Base-by-base conservation (phyloP, 2,113 vertebrate species). In the Grus americana region DNA sequence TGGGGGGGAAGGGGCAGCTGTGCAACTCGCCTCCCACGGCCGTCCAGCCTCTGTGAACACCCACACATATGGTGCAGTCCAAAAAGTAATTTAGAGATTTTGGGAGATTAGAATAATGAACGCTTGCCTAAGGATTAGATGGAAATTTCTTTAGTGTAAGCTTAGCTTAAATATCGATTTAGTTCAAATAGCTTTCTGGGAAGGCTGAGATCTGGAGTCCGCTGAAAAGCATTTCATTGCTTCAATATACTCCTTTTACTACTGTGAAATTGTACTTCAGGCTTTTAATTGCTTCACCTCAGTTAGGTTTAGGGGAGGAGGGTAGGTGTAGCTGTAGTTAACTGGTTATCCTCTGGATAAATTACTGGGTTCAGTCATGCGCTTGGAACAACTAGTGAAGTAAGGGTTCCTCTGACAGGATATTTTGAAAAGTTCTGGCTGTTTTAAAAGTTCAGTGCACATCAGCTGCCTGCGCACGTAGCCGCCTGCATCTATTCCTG, bases 21-120 rank as follows among this genome's bases (percentile, higher is more conserved):
- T 27, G n/a, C 3, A 0, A 15, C 32, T 50, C 7, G 2, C 22
- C 54, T 52, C 26, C 70, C 0, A 0, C 3, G 23, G 29, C 79
- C 8, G 2, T 13, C 54, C 20, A 9, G 40, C 63, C 78, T 74
- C 27, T 22, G 29, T 19, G n/a, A 58, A 29, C 73, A 42, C 55
- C 50, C 89, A 21, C 38, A 11, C 74, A 15, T 29, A 22, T 21
- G 44, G 19, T 38, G 70, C 5, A 0, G 30, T 57, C 79, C 62
- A 15, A 46, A 72, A 72, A 92, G 79, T 81, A 11, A 61, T 79
- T 65, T 15, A 44, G 86, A 42, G 90, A 40, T 80, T 88, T 88
- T 3, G 16, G 42, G 36, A 67, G 67, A 73, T 95, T 92, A 72
- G 61, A 95, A 57, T 85, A 79, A 73, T 0, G 10, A 88, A 61